phyloP scores from a whole-genome alignment of 1,140 invertebrate species.

The Ceratoteleas bidentatus region DNA sequence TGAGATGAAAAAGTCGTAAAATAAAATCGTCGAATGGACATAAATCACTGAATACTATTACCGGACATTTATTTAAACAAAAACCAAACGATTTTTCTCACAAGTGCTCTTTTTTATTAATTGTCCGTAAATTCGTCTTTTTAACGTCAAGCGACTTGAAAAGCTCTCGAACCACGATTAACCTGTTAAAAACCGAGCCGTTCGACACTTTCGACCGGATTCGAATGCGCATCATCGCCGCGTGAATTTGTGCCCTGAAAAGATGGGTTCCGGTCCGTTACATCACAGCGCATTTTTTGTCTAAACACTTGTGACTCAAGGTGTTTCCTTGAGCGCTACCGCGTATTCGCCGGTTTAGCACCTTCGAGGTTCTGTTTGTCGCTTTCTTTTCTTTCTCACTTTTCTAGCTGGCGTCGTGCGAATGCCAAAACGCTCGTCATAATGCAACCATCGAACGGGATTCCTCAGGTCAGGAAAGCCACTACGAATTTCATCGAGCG shows the following conservation, averaged over 20 bases:
- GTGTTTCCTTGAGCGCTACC: conserved; percentile 25
- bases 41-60: no score
- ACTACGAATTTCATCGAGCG: conserved; percentile 49
- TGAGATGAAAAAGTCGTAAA: no score
- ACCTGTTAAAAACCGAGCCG: no score
- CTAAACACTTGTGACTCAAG: conserved; percentile 21
- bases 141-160: no score
- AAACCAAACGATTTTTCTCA: no score
- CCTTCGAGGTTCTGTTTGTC: conserved; percentile 39
- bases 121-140: no score
- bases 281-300: conserved; percentile 22
- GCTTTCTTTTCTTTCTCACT: conserved; percentile 40
- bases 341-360: conserved; percentile 35
- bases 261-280: conserved; percentile 15
- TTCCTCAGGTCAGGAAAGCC: conserved; percentile 28
- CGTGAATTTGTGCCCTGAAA: conserved; percentile 8
- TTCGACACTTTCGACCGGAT: no score
- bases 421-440: conserved; percentile 40
- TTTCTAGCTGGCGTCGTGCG: conserved; percentile 34
- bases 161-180: no score
- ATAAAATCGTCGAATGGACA: no score
- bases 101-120: no score
- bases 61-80: no score
- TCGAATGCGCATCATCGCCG: no score
- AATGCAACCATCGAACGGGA: conserved; percentile 53